phyloP scores from a whole-genome alignment of 2,797 vertebrate genomes.

The Tragopan temminckii region DNA sequence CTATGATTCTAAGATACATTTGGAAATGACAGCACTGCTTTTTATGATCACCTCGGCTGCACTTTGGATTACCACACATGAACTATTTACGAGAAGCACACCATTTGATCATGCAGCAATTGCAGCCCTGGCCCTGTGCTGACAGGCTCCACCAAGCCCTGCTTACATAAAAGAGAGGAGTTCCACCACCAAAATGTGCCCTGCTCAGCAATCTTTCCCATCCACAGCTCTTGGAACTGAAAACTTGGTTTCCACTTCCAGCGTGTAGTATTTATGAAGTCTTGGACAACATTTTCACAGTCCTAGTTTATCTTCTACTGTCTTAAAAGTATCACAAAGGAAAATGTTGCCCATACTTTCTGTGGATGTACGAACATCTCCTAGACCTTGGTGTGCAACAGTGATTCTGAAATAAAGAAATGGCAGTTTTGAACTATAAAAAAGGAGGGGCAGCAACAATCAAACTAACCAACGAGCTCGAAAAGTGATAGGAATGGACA shows the following conservation, averaged over 20 bases:
- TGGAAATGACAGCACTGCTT: not conserved
- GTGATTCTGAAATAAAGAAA: not conserved
- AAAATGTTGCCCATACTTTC: not conserved
- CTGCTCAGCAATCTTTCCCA: not conserved
- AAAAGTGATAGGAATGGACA: not conserved
- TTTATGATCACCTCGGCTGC: not conserved
- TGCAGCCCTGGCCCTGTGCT: not conserved
- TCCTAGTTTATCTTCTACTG: fast-evolving
- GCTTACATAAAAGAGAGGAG: not conserved
- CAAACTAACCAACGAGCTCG: not conserved
- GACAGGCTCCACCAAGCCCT: not conserved
- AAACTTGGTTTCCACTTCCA: fast-evolving
- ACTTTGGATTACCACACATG: not conserved
- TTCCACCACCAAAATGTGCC: not conserved
- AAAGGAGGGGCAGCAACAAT: not conserved
- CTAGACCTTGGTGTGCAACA: not conserved
- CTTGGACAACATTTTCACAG: not conserved
- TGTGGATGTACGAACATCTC: fast-evolving
- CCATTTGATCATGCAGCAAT: fast-evolving
- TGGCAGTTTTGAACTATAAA: not conserved
- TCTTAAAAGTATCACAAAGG: not conserved
- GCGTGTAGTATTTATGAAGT: not conserved
- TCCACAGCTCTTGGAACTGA: not conserved
- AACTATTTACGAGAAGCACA: not conserved
- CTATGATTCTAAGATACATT: not conserved